Percentiles rank a stretch among this genome's conserved stretches.
phyloP scores from a whole-genome alignment of 2,113 vertebrate species.

The Lycaon pictus region DNA sequence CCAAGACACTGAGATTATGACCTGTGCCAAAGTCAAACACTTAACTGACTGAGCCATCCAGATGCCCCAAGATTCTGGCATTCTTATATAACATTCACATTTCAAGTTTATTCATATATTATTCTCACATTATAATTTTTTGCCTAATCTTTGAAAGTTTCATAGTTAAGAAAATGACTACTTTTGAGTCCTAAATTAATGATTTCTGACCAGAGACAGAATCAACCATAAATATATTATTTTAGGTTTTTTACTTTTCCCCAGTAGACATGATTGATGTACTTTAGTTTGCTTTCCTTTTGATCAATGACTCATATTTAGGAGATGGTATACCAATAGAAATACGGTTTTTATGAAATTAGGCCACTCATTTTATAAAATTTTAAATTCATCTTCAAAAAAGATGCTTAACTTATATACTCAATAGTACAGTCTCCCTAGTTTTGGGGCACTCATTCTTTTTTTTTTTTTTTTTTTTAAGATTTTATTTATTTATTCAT shows the following conservation, averaged over 20 bases:
- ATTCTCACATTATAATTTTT: not conserved
- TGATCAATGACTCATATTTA: not conserved
- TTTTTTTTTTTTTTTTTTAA: not conserved
- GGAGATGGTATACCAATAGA: slow-evolving; percentile 12
- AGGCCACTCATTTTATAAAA: not conserved
- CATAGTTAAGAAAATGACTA: not conserved
- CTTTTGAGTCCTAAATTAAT: not conserved
- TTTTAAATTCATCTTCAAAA: slow-evolving; percentile 24
- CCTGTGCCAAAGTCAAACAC: not conserved
- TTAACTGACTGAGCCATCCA: not conserved
- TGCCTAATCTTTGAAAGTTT: slow-evolving; percentile 29
- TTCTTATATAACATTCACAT: not conserved
- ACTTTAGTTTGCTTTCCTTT: not conserved
- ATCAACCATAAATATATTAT: not conserved
- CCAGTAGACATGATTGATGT: not conserved
- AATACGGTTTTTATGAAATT: slow-evolving; percentile 27
- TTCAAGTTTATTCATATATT: not conserved
- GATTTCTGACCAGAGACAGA: slow-evolving; percentile 3
- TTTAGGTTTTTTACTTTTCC: not conserved
- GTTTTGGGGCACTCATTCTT: not conserved
- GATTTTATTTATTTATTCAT: no score
- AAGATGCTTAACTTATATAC: not conserved
- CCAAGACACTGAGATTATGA: not conserved
- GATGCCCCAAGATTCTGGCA: not conserved
- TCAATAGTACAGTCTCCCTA: not conserved